phyloP scores from a whole-genome alignment of 2,888 invertebrate species.

The Agriopis leucophaearia region DNA sequence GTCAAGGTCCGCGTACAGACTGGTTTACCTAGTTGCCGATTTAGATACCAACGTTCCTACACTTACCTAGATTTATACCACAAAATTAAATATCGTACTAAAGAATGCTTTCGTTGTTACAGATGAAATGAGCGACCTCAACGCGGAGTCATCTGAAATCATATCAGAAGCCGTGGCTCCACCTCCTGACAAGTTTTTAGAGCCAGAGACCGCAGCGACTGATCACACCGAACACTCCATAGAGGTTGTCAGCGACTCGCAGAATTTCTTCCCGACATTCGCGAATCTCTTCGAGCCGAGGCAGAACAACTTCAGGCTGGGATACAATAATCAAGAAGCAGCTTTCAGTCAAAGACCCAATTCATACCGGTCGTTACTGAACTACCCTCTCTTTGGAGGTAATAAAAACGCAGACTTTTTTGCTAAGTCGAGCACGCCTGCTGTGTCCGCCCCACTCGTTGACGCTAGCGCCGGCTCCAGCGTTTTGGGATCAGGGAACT shows the following conservation, averaged over 20 bases:
- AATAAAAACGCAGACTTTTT: constrained; percentile 74
- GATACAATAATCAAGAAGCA: constrained; percentile 86
- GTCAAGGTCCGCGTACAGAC: constrained; percentile 43
- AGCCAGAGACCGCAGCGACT: constrained; percentile 62
- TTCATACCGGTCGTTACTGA: constrained; percentile 78
- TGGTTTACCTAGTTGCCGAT: constrained; percentile 45
- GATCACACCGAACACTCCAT: constrained; percentile 80
- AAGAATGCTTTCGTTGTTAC: constrained; percentile 59
- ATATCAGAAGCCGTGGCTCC: constrained; percentile 76
- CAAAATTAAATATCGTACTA: constrained; percentile 21
- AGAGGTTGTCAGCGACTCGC: constrained; percentile 86
- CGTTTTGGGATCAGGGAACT: constrained; percentile 93
- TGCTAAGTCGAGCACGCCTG: constrained; percentile 70
- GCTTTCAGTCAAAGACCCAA: constrained; percentile 88
- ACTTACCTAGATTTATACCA: constrained; percentile 29
- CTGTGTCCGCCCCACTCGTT: constrained; percentile 71
- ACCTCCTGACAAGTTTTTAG: constrained; percentile 64
- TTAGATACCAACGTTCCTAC: constrained; percentile 30
- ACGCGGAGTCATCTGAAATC: constrained; percentile 81
- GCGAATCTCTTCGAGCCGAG: constrained; percentile 88
- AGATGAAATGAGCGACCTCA: constrained; percentile 76
- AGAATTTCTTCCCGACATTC: constrained; percentile 93
- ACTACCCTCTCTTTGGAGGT: constrained; percentile 77
- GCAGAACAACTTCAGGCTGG: constrained; percentile 86
- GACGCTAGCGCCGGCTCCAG: constrained; percentile 87